Conservation (phyloP, 2,888 invertebrate genomes). For the Steinernema scapterisci region DNA sequence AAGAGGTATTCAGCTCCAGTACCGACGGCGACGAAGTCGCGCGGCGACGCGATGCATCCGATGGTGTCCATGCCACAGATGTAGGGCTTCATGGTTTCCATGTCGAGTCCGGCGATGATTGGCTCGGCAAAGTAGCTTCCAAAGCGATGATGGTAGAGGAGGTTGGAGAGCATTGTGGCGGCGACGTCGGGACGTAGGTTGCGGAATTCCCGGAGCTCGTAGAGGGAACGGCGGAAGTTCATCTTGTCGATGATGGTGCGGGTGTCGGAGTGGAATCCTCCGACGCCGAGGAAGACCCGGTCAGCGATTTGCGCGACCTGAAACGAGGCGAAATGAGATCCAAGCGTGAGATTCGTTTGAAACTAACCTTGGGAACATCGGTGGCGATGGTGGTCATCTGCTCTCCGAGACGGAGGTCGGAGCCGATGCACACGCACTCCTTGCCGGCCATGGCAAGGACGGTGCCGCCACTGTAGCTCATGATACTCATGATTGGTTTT, state of each 20-base stretch:
- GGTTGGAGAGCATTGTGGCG: constrained; percentile 88
- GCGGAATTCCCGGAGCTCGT: constrained; percentile 90
- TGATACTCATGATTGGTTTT: constrained; percentile 58
- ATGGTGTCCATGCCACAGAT: constrained; percentile 88
- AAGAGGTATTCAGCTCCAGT: constrained; percentile 76
- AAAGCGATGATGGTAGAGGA: constrained; percentile 90
- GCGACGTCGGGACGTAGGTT: constrained; percentile 87
- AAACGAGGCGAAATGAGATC: constrained; percentile 32
- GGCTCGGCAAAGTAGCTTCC: constrained; percentile 98
- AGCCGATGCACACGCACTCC: constrained; percentile 66
- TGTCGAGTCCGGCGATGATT: constrained; percentile 89
- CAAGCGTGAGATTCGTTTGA: not conserved
- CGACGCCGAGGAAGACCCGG: constrained; percentile 76
- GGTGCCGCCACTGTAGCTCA: constrained; percentile 66
- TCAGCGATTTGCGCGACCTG: constrained; percentile 68
- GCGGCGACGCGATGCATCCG: constrained; percentile 74
- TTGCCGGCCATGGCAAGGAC: constrained; percentile 66
- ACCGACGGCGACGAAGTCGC: constrained; percentile 98
- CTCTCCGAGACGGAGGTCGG: constrained; percentile 79
- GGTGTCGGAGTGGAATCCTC: constrained; percentile 93
- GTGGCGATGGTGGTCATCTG: constrained; percentile 89
- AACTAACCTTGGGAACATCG: constrained; percentile 77
- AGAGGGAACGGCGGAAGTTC: constrained; percentile 85
- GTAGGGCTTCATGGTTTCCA: constrained; percentile 75
- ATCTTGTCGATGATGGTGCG: constrained; percentile 74